Evolutionary conservation across 2,113 vertebrate genomes (phyloP).

Genomic region (Misgurnus mizolepis): DNA sequence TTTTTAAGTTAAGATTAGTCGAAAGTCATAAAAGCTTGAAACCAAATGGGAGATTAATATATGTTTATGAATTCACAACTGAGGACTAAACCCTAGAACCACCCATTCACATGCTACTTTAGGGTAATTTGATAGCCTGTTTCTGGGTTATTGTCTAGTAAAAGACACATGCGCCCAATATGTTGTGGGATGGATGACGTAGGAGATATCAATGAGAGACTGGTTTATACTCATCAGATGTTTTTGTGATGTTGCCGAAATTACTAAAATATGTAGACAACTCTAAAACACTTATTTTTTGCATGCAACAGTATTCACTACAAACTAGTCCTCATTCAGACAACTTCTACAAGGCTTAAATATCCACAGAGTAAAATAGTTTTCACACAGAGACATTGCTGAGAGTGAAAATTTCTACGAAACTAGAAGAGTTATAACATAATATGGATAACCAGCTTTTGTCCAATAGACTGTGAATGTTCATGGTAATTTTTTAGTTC

Average conservation of each 20-base stretch:
- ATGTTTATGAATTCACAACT: too few species aligned
- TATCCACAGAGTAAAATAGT: too few species aligned
- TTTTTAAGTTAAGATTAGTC: too few species aligned
- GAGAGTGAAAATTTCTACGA: background rate
- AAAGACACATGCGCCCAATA: conserved; percentile 49
- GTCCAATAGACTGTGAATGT: too few species aligned
- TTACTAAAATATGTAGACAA: conserved; percentile 13
- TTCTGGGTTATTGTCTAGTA: conserved; percentile 10
- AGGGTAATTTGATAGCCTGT: conserved; percentile 8
- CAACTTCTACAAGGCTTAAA: background rate
- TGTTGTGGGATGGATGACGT: conserved; percentile 22
- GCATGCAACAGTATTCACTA: background rate
- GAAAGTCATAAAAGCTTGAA: too few species aligned
- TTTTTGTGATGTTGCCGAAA: background rate
- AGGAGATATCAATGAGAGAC: conserved; percentile 15
- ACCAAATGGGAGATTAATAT: too few species aligned
- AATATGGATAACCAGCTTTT: too few species aligned
- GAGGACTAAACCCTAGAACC: too few species aligned
- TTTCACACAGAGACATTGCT: background rate
- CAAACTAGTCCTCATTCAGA: background rate
- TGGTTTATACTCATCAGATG: background rate
- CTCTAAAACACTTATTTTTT: conserved; percentile 36
- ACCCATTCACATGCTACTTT: background rate
- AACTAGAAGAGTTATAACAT: too few species aligned
- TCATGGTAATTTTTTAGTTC: too few species aligned